Base-by-base conservation (phyloP, 2,888 invertebrate species). In the Rhogogaster chlorosoma region DNA sequence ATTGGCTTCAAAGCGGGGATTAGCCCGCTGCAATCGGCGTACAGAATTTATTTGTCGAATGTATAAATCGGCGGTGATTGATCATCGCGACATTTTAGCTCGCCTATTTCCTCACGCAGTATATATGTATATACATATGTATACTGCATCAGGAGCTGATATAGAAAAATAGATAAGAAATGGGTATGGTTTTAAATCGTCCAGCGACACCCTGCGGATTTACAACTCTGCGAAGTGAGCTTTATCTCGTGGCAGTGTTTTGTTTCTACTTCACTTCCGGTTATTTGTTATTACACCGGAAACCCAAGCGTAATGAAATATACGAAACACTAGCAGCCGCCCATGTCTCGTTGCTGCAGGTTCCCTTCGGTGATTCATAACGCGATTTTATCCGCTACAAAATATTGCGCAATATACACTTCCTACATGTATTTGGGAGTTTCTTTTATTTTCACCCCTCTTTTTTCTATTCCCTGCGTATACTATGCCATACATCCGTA, bases 241-340 rank as follows among this genome's bases (percentile, higher is more conserved):
- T 88, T 87, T 89, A 90, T 89, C 87, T 88, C 84, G 84, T 86
- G 86, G 83, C 86, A 84, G 85, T 88, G 87, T 89, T 89, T 89
- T 88, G 87, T 86, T 86, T 86, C 87, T 87, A 84, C 88, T 86
- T 86, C 85, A 86, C 86, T 89, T 87, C 88, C 87, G 87, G 87
- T 88, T 89, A 89, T 89, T 90, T 90, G 90, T 90, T 90, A 89
- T 89, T 89, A 87, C 88, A 86, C 87, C 86, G 87, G 87, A 88
- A 88, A 88, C 86, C 87, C 82, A 87, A 88, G 86, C 86, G 87
- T 89, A 88, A 90, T 90, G 89, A 90, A 90, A 89, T 90, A 89
- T 89, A 88, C 87, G 89, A 88, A 88, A 53, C 42, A 38, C 29
- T 36, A 57, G 67, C 61, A 18, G 53, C 49, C 36, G 45, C 84